Base-by-base conservation (phyloP, 2,888 invertebrate genomes). In the Parasteatoda lunata region DNA sequence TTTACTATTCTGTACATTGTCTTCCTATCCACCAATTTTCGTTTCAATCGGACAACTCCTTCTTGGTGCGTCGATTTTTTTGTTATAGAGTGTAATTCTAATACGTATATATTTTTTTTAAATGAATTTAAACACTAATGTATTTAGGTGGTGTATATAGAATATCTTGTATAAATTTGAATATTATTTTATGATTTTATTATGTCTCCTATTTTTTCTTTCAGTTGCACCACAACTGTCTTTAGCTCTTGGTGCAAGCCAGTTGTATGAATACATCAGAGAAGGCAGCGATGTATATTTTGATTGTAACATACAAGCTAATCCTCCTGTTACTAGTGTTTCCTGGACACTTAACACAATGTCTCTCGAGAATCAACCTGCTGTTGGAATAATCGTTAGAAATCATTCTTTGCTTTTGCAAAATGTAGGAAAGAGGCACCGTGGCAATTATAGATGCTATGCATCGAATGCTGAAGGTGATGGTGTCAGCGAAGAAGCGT, bases 201-300 rank as follows among this genome's bases (percentile, higher is more conserved):
- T 30, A 30, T 1, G 2, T 30, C 30, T 30, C 30, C 30, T 30
- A 30, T 30, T 30, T 30, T 30, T 30, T 30, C 30, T 77, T 81
- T 7, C 48, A 97, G 97, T 96, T 93, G 95, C 96, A 15, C 97
- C 97, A 76, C 95, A 96, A 91, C 96, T 97, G 89, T 94, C 95
- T 83, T 92, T 97, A 90, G 94, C 95, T 88, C 93, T 97, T 90
- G 97, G 97, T 91, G 96, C 96, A 91, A 96, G 96, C 86, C 93
- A 97, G 90, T 95, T 95, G 91, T 95, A 96, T 83, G 95, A 95
- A 90, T 96, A 96, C 93, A 97, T 97, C 93, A 96, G 97, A 92
- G 97, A 97, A 92, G 96, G 97, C 77, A 97, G 96, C 91, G 97
- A 97, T 93, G 96, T 97, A 88, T 97, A 97, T 93, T 97, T 97